These are phyloP conservation scores for Neria commutata DNA, from an alignment of 2,888 invertebrate genomes.

Conservation along the genomic window DNA sequence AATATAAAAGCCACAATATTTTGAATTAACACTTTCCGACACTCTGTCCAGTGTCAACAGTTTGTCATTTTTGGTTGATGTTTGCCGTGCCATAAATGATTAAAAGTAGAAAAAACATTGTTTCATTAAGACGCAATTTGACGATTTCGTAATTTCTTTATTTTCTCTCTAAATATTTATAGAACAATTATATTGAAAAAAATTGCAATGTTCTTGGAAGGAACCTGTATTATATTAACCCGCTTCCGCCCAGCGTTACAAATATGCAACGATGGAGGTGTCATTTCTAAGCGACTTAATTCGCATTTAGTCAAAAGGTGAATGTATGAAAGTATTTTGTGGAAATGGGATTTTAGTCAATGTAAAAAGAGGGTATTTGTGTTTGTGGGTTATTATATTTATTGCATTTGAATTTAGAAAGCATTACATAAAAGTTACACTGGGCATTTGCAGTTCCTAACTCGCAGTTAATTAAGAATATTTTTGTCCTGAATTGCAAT, in stretches of 20 bases:
- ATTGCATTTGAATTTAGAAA: constrained; percentile 17
- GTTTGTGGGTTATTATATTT: constrained; percentile 6
- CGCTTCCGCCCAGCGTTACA: constrained; percentile 60
- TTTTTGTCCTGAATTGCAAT: no score
- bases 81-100: no score
- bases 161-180: no score
- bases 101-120: no score
- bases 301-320: constrained; percentile 26
- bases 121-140: no score
- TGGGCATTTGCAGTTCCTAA: constrained; percentile 49
- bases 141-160: no score
- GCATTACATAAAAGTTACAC: constrained; percentile 55
- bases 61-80: no score
- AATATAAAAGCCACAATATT: no score
- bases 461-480: no score
- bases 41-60: no score
- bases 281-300: constrained; percentile 24
- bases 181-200: not conserved
- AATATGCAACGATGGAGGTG: constrained; percentile 50
- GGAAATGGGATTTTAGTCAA: not conserved
- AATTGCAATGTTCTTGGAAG: not conserved
- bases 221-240: constrained; percentile 44
- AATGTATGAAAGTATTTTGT: no score
- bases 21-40: no score
- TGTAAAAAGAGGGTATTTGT: not conserved